These are phyloP conservation scores for Rhizoglyphus robini DNA, from an alignment of 1,140 invertebrate genomes.

Conservation along the genomic window DNA sequence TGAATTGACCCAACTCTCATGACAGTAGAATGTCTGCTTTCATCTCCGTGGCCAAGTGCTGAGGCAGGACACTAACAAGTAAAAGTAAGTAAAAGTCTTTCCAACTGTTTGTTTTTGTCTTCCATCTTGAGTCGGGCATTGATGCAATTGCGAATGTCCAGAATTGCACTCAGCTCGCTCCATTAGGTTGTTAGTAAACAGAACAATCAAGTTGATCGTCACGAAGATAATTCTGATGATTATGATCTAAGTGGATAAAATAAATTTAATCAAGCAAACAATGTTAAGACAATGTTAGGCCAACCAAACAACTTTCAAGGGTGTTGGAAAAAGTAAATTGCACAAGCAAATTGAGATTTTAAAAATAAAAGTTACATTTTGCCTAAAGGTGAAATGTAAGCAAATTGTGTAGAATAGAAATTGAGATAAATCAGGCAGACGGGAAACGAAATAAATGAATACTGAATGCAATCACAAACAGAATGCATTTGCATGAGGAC, in stretches of 20 bases:
- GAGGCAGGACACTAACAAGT: constrained; percentile 85
- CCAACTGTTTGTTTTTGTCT: constrained; percentile 86
- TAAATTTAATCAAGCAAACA: background rate
- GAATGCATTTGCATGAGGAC: too few species aligned
- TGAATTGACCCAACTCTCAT: constrained; percentile 68
- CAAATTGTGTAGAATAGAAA: background rate
- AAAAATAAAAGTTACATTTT: background rate
- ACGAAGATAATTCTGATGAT: constrained; percentile 23
- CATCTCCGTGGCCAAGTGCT: constrained; percentile 90
- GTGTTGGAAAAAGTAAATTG: too few species aligned
- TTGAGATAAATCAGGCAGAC: background rate
- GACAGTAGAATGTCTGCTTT: constrained; percentile 80
- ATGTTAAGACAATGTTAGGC: background rate
- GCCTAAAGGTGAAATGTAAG: background rate
- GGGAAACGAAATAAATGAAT: too few species aligned
- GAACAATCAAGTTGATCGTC: constrained; percentile 54
- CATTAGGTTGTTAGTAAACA: constrained; percentile 76
- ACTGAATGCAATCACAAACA: too few species aligned
- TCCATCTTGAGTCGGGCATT: constrained; percentile 78
- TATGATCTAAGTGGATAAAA: constrained; percentile 12
- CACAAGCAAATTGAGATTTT: too few species aligned
- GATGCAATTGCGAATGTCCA: constrained; percentile 81
- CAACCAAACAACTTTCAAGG: too few species aligned
- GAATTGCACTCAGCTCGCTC: constrained; percentile 74
- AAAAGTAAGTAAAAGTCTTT: constrained; percentile 64